Evolutionary conservation across 2,113 vertebrate genomes (phyloP).

Genomic region (Lethenteron camtschaticum): DNA sequence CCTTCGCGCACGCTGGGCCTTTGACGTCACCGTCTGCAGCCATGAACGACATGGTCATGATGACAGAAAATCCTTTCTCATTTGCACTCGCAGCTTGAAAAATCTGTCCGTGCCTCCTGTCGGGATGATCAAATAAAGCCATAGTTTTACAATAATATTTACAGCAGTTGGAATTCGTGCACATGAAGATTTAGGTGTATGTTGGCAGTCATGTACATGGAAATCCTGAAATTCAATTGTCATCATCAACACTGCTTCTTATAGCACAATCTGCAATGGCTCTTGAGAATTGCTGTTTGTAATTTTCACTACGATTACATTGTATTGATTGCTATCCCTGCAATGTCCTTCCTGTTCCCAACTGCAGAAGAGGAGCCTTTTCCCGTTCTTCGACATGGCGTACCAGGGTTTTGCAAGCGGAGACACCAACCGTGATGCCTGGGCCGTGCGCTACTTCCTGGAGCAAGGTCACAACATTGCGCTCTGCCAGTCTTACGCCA

Average conservation of each 20-base stretch:
- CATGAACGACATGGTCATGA: too few species aligned
- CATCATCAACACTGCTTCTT: too few species aligned
- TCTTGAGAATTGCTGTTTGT: neutral
- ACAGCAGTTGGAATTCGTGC: too few species aligned
- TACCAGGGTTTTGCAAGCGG: conserved; percentile 97
- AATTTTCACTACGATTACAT: neutral
- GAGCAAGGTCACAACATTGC: conserved; percentile 66
- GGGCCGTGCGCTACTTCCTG: conserved; percentile 83
- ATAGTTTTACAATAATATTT: too few species aligned
- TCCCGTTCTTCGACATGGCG: conserved; percentile 91
- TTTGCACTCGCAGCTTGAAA: neutral
- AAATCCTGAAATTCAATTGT: too few species aligned
- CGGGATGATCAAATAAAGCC: neutral
- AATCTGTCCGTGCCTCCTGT: neutral
- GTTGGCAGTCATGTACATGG: too few species aligned
- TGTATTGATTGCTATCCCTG: neutral
- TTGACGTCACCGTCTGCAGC: too few species aligned
- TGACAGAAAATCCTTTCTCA: too few species aligned
- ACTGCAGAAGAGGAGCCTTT: conserved; percentile 62
- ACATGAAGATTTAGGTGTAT: too few species aligned
- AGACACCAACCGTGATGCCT: conserved; percentile 68
- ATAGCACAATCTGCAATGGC: too few species aligned
- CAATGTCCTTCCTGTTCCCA: neutral
- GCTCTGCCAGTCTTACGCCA: conserved; percentile 77
- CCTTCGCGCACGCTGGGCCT: too few species aligned